Evolutionary conservation across 2,888 invertebrate genomes (phyloP).

Genomic region (Chironomus riparius): DNA sequence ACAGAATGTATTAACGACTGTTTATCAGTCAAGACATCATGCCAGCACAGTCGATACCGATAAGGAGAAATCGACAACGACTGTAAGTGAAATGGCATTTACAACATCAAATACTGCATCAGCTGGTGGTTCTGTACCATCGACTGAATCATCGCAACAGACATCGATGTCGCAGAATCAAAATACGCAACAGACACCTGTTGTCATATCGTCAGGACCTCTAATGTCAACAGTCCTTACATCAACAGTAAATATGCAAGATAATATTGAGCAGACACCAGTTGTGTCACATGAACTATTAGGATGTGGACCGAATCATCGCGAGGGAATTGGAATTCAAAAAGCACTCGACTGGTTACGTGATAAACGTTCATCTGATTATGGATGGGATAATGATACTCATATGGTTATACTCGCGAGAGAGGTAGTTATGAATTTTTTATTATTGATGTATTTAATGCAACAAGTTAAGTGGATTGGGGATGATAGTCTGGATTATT

Average conservation of each 20-base stretch:
- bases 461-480: too few species aligned
- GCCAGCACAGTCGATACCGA: neutral
- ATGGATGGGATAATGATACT: conserved; percentile 79
- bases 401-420: conserved; percentile 73
- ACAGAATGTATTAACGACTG: conserved; percentile 16
- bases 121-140: neutral
- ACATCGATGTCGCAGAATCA: neutral
- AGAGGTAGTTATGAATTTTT: conserved; percentile 44
- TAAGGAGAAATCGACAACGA: conserved; percentile 9
- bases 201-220: neutral
- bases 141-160: conserved; percentile 3
- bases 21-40: conserved; percentile 6
- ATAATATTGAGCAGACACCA: neutral
- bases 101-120: neutral
- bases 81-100: neutral
- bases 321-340: conserved; percentile 44
- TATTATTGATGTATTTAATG: too few species aligned
- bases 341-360: conserved; percentile 65
- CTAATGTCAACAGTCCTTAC: neutral
- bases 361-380: conserved; percentile 62
- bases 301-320: conserved; percentile 24
- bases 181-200: conserved; percentile 14
- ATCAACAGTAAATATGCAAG: neutral
- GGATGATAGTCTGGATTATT: too few species aligned
- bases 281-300: neutral